These are phyloP conservation scores for Gasteruption jaculator DNA, from an alignment of 2,888 invertebrate genomes.

Conservation along the genomic window DNA sequence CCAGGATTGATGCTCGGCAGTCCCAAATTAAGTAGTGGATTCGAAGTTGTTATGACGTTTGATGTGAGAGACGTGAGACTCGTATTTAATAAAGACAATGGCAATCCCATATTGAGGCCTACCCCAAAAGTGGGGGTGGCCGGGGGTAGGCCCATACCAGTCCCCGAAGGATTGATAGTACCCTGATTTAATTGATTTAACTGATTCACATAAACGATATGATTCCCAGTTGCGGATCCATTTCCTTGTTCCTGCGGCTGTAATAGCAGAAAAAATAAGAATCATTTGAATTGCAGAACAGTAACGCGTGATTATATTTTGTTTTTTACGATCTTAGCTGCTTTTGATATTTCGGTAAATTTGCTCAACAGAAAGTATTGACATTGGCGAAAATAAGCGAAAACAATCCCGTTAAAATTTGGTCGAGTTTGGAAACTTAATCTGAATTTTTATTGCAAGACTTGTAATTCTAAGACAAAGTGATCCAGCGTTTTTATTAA, in stretches of 20 bases:
- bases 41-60: constrained; percentile 50
- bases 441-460: too few relatives aligned
- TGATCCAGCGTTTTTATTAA: too few relatives aligned
- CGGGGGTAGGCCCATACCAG: constrained; percentile 52
- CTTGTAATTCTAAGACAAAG: too few relatives aligned
- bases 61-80: constrained; percentile 48
- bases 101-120: constrained; percentile 52
- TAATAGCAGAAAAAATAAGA: constrained; percentile 22
- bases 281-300: too few relatives aligned
- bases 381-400: too few relatives aligned
- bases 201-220: constrained; percentile 50
- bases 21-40: constrained; percentile 49
- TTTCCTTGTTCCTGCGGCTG: constrained; percentile 47
- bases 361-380: too few relatives aligned
- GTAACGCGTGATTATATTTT: too few relatives aligned
- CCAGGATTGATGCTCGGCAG: constrained; percentile 45
- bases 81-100: constrained; percentile 47
- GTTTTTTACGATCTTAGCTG: too few relatives aligned
- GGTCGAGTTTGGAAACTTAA: too few relatives aligned
- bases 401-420: too few relatives aligned
- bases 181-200: constrained; percentile 50
- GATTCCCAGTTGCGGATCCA: constrained; percentile 48
- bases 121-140: constrained; percentile 53
- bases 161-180: constrained; percentile 49
- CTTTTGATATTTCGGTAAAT: too few relatives aligned